Evolutionary conservation across 1,140 invertebrate genomes (phyloP).

Genomic region (Chironomus tepperi): DNA sequence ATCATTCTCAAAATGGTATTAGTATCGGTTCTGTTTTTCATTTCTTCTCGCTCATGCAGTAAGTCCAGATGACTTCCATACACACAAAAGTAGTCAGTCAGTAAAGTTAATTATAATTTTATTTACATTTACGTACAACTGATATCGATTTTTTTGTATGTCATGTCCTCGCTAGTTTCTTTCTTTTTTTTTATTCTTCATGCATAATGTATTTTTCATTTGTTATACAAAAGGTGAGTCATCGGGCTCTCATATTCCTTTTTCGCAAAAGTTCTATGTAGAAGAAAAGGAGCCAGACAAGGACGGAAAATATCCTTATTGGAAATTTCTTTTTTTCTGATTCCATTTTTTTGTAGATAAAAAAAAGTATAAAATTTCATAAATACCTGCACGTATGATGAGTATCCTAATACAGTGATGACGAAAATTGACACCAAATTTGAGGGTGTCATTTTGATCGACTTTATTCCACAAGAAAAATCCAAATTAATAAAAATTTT

Average conservation of each 20-base stretch:
- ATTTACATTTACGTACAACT: not conserved
- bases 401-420: not conserved
- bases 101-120: not conserved
- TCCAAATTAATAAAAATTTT: not conserved
- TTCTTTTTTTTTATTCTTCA: not conserved
- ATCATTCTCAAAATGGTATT: too few species aligned
- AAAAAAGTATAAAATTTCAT: not conserved
- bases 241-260: not conserved
- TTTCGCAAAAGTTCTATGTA: too few species aligned
- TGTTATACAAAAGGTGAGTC: not conserved
- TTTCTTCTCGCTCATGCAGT: too few species aligned
- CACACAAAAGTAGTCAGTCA: not conserved
- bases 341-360: not conserved
- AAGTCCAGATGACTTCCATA: not conserved
- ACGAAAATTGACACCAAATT: not conserved
- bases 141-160: not conserved
- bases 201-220: not conserved
- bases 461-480: not conserved
- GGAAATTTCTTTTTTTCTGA: not conserved
- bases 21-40: too few species aligned
- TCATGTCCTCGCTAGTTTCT: not conserved
- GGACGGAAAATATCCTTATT: conserved; percentile 6
- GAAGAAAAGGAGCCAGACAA: not conserved
- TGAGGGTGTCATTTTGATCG: conserved; percentile 15
- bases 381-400: conserved; percentile 1